Conservation (phyloP, 2,113 vertebrate species). For the Lycaon pictus region DNA sequence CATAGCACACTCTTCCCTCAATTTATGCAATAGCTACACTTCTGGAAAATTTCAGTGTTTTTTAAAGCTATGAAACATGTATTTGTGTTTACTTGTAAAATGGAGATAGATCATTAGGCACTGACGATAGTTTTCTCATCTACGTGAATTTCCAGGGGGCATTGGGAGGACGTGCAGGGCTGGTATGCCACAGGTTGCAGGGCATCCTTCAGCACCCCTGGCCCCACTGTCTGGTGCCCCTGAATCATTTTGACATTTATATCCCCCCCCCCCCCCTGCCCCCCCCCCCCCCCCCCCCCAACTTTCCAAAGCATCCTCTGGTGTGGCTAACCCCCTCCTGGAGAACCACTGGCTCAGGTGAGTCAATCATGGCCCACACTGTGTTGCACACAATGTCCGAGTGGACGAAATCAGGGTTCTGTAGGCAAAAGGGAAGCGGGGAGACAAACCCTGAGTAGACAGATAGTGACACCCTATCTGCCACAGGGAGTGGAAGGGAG, state of each 20-base stretch:
- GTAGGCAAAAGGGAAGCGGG: neutral
- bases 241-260: neutral
- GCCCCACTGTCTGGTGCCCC: neutral
- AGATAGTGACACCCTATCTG: neutral
- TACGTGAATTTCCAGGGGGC: neutral
- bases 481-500: neutral
- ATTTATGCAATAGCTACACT: neutral
- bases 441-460: neutral
- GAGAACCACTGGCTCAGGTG: neutral
- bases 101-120: neutral
- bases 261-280: neutral
- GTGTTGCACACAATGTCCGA: neutral
- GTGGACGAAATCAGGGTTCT: neutral
- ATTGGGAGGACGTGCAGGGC: neutral
- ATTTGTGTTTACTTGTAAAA: neutral
- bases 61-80: neutral
- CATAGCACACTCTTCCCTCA: neutral
- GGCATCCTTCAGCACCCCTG: fast-evolving
- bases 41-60: neutral
- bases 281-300: too few relatives aligned
- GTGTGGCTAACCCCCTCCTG: neutral
- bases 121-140: neutral
- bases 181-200: neutral
- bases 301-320: neutral
- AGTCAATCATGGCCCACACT: neutral